Base-by-base conservation (phyloP, 2,888 invertebrate genomes). In the Mellilla xanthometata region DNA sequence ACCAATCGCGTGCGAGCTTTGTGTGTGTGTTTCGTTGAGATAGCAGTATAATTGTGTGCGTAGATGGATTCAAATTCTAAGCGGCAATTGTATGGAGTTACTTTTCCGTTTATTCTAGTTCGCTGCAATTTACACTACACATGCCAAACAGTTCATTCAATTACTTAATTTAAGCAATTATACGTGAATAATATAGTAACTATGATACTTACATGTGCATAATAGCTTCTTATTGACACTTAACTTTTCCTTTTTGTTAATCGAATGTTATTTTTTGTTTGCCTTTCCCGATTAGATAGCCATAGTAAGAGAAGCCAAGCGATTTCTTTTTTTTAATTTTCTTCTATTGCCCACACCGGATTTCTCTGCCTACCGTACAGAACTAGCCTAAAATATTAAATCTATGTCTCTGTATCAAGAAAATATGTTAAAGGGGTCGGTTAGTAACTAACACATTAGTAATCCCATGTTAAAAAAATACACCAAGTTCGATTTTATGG, bases 381-480 rank as follows among this genome's bases (percentile, higher is more conserved):
- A 49, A 32, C 10, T 26, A 15, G 9, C 15, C 12, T 19, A 19
- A n/a, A n/a, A 19, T 24, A 24, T 24, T n/a, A 23, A 13, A 24
- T 66, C 65, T 68, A 66, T 67, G 69, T 69, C 68, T 68, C 61
- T 47, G 52, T 50, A 52, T 30, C 55, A 44, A 19, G 15, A 27
- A 31, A 36, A 24, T 12, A 10, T 33, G 36, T 40, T 40, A 39
- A 59, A 58, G 43, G 52, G 58, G 67, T 53, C 44, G 63, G 85
- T 88, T 88, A 88, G 88, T 87, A 66, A 68, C 78, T 81, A 76
- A 64, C 58, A 61, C 59, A 89, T 89, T 88, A 89, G 88, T 89
- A 80, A 62, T 66, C 89, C 88, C 89, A 88, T 87, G 87, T 89
- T 89, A 89, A 88, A 89, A 89, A 76, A 89, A 88, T 88, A 89